Evolutionary conservation across 1,140 invertebrate species (phyloP).

Genomic region (Macrobrachium rosenbergii): DNA sequence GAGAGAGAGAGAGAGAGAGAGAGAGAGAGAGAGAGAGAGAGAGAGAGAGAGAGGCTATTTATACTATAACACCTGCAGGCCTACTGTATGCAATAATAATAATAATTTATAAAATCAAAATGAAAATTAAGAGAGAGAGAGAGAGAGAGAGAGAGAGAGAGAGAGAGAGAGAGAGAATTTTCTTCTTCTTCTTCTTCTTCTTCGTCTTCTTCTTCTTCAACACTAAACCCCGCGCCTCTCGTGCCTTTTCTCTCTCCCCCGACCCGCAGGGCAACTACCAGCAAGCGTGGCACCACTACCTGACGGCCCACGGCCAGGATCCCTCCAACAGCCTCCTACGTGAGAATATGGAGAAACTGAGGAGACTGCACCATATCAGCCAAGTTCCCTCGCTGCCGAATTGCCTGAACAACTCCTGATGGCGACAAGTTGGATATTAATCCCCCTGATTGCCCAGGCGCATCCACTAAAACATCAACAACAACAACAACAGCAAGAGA

Average conservation of each 20-base stretch:
- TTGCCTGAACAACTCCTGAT: conserved; percentile 50
- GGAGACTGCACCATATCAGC: conserved; percentile 48
- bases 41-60: too few species aligned
- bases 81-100: too few species aligned
- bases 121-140: too few species aligned
- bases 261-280: conserved; percentile 66
- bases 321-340: conserved; percentile 67
- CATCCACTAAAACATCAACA: neutral
- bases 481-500: neutral
- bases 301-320: conserved; percentile 66
- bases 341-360: conserved; percentile 68
- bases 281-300: conserved; percentile 68
- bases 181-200: too few species aligned
- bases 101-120: too few species aligned
- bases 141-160: too few species aligned
- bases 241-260: conserved; percentile 16
- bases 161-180: too few species aligned
- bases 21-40: too few species aligned
- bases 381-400: conserved; percentile 26
- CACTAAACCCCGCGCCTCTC: neutral
- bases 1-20: too few species aligned
- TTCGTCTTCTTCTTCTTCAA: too few species aligned
- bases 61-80: too few species aligned
- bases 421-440: neutral
- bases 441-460: neutral